Percentiles rank a stretch among this genome's conserved stretches.
Conservation (phyloP, 2,888 invertebrate species). For the Plagodis dolabraria region DNA sequence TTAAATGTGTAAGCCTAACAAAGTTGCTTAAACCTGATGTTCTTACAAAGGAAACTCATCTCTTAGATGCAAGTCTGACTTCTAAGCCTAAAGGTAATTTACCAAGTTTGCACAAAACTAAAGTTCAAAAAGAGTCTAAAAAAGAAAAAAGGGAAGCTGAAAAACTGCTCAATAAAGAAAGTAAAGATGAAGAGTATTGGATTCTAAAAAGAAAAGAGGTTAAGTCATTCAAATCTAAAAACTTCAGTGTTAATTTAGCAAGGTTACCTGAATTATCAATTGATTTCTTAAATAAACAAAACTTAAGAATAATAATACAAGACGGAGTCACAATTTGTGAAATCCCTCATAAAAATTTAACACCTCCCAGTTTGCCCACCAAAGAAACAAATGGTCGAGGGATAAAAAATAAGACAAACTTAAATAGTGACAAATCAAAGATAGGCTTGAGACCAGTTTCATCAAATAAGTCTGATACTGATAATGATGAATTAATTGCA, state of each 20-base stretch:
- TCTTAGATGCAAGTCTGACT: constrained; percentile 1
- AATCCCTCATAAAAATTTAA: constrained; percentile 25
- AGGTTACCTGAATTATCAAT: constrained; percentile 56
- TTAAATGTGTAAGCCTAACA: constrained; percentile 73
- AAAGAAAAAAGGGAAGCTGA: constrained; percentile 17
- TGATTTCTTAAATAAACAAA: constrained; percentile 51
- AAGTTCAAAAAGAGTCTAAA: constrained; percentile 1
- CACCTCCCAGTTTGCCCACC: constrained; percentile 8
- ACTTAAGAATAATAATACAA: constrained; percentile 57
- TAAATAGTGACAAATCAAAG: constrained; percentile 14
- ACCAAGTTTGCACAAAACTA: background rate
- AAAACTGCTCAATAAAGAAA: constrained; percentile 20
- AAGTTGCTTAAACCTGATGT: constrained; percentile 68
- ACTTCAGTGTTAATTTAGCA: constrained; percentile 54
- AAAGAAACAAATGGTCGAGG: constrained; percentile 1
- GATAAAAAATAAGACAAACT: background rate
- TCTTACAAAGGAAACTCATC: constrained; percentile 23
- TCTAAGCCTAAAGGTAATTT: constrained; percentile 2
- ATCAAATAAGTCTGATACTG: constrained; percentile 9
- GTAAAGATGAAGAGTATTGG: constrained; percentile 45
- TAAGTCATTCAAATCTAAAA: constrained; percentile 59
- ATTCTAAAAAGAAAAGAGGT: constrained; percentile 57
- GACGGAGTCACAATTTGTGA: constrained; percentile 52
- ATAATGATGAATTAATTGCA: constrained; percentile 23
- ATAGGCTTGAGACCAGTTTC: constrained; percentile 9